phyloP scores from a whole-genome alignment of 2,888 invertebrate genomes.

The Alloplasta piceator region DNA sequence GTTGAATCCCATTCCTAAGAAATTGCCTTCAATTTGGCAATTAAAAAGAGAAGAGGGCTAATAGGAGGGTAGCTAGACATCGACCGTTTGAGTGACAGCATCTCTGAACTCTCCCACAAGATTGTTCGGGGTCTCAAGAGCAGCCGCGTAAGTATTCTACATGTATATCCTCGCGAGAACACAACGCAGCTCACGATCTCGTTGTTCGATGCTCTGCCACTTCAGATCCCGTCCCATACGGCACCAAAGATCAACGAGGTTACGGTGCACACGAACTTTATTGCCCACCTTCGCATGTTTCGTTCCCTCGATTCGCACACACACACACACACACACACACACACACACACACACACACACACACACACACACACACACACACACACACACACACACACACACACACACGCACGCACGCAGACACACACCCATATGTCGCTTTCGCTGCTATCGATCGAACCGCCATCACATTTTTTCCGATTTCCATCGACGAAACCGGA shows the following conservation, averaged over 20 bases:
- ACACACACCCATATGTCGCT: neutral
- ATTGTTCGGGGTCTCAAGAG: slow-evolving; percentile 13
- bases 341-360: neutral
- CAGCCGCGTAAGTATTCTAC: neutral
- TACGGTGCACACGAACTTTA: slow-evolving; percentile 58
- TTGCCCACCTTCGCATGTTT: slow-evolving; percentile 5
- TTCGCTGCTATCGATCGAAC: slow-evolving; percentile 13
- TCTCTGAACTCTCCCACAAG: slow-evolving; percentile 79
- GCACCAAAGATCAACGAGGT: slow-evolving; percentile 32
- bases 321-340: neutral
- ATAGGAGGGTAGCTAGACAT: slow-evolving; percentile 82
- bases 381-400: neutral
- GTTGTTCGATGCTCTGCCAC: slow-evolving; percentile 36
- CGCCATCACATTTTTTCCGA: slow-evolving; percentile 24
- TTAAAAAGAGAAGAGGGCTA: slow-evolving; percentile 82
- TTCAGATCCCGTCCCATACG: slow-evolving; percentile 39
- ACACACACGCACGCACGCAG: neutral
- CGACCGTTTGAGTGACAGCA: slow-evolving; percentile 81
- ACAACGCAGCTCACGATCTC: slow-evolving; percentile 32
- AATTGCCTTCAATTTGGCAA: slow-evolving; percentile 83
- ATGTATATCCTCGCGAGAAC: slow-evolving; percentile 14
- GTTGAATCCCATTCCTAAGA: slow-evolving; percentile 78
- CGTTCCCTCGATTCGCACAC: neutral
- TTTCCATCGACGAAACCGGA: slow-evolving; percentile 17
- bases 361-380: neutral